Evolutionary conservation across 2,888 invertebrate species (phyloP).

Genomic region (Tetranychus piercei): DNA sequence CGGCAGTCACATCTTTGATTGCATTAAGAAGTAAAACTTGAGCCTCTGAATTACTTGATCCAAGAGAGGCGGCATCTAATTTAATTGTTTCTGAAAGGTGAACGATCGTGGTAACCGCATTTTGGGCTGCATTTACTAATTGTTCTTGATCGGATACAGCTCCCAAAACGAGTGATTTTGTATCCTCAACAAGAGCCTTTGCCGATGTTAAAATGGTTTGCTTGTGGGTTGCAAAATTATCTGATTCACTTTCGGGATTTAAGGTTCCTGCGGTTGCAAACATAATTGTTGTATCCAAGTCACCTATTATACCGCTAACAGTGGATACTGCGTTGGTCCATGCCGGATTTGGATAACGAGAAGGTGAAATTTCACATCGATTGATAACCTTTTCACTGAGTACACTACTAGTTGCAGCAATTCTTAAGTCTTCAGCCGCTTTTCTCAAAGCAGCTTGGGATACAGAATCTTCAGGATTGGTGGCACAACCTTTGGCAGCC

Average conservation of each 20-base stretch:
- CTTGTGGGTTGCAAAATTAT: slow-evolving; percentile 74
- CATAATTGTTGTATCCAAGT: slow-evolving; percentile 94
- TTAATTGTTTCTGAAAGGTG: slow-evolving; percentile 94
- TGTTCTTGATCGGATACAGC: slow-evolving; percentile 90
- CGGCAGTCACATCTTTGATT: slow-evolving; percentile 91
- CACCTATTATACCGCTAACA: slow-evolving; percentile 88
- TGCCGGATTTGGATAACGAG: slow-evolving; percentile 51
- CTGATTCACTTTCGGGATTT: slow-evolving; percentile 74
- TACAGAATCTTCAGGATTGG: slow-evolving; percentile 56
- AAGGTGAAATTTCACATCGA: slow-evolving; percentile 51
- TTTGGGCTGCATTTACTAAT: slow-evolving; percentile 85
- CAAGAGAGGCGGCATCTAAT: slow-evolving; percentile 83
- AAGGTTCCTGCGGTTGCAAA: slow-evolving; percentile 96
- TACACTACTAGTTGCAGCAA: slow-evolving; percentile 68
- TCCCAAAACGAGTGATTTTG: slow-evolving; percentile 91
- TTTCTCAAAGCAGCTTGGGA: slow-evolving; percentile 63
- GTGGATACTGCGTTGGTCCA: slow-evolving; percentile 97
- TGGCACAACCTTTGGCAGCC: slow-evolving; percentile 79
- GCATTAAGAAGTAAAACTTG: slow-evolving; percentile 96
- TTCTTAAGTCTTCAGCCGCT: slow-evolving; percentile 77
- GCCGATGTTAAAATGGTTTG: slow-evolving; percentile 93
- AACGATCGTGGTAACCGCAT: slow-evolving; percentile 87
- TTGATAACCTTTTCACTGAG: slow-evolving; percentile 52
- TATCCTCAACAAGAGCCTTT: slow-evolving; percentile 94
- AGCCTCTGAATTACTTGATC: slow-evolving; percentile 78